phyloP scores from a whole-genome alignment of 2,113 vertebrate genomes.

The Triplophysa tibetana region DNA sequence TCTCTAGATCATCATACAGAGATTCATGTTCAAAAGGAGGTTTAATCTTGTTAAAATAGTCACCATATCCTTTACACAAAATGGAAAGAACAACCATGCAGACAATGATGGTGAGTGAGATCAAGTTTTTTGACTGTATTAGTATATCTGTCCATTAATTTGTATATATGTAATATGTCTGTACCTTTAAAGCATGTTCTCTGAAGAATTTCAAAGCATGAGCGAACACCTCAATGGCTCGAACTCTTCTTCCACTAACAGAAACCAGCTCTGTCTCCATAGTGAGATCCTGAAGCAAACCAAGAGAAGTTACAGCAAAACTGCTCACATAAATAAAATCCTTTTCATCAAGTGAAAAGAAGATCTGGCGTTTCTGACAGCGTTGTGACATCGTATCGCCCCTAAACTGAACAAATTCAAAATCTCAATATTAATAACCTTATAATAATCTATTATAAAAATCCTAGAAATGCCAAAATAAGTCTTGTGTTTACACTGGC shows the following conservation, averaged over 20 bases:
- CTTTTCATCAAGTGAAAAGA: neutral
- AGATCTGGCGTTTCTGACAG: neutral
- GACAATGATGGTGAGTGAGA: too few relatives aligned
- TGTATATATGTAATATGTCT: neutral
- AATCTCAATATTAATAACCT: too few relatives aligned
- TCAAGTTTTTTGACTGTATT: too few relatives aligned
- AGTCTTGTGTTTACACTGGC: slow-evolving; percentile 74
- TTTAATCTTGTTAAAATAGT: too few relatives aligned
- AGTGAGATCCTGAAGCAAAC: slow-evolving; percentile 75
- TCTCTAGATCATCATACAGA: neutral
- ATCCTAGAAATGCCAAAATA: neutral
- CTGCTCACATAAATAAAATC: neutral
- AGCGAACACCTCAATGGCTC: slow-evolving; percentile 89
- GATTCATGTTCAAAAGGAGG: too few relatives aligned
- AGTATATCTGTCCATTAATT: neutral
- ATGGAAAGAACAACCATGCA: neutral
- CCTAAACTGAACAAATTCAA: neutral
- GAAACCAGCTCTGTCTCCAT: slow-evolving; percentile 89
- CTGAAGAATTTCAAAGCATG: slow-evolving; percentile 91
- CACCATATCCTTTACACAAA: too few relatives aligned
- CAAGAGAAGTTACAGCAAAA: slow-evolving; percentile 34
- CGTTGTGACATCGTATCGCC: neutral
- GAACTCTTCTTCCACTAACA: slow-evolving; percentile 83
- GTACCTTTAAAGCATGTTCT: slow-evolving; percentile 89
- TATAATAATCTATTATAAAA: too few relatives aligned